Base-by-base conservation (phyloP, 2,797 vertebrate genomes). In the Ctenochaetus hawaiiensis region DNA sequence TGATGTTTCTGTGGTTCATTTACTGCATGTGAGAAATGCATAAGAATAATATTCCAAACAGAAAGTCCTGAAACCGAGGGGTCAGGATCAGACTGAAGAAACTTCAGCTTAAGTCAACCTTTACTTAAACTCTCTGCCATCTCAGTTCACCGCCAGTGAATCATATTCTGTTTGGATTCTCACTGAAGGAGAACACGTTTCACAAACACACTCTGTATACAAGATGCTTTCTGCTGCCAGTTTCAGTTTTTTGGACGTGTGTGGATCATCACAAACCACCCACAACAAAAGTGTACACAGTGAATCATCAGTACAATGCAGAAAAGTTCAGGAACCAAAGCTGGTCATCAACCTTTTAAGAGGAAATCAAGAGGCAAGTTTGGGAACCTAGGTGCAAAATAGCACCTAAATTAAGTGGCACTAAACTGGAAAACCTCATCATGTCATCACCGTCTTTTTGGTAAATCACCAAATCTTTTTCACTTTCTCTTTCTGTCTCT, bases 1-100 rank as follows among this genome's bases (percentile, higher is more conserved):
- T 20, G 34, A 20, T 48, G 37, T 18, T 14, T 58, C 30, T 51
- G 49, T 68, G 67, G 52, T 48, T 69, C 45, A 54, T 51, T 77
- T 81, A 60, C 23, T 59, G n/a, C 72, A 34, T 61, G 41, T 41
- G 54, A 26, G 30, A 71, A 37, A 53, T 59, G 54, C 61, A 75
- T 48, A 43, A 64, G 57, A 81, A 71, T 69, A 88, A 75, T 66
- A 75, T 85, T 57, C 67, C 83, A 84, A 47, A 67, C 80, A 84
- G 79, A 87, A 86, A 88, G 49, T 78, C 77, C 78, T 30, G 69
- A 83, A 63, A 44, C 52, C 57, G 30, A 48, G 84, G 39, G 65
- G 22, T 47, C 59, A 88, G 56, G 83, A 83, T 84, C 81, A 81
- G 76, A 74, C 67, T 51, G 72, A 59, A 65, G 81, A 65, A 54